Evolutionary conservation across 2,888 invertebrate species (phyloP), one percentile per base, ranked within the genome.

Genomic region (Lasioglossum villosulum): DNA sequence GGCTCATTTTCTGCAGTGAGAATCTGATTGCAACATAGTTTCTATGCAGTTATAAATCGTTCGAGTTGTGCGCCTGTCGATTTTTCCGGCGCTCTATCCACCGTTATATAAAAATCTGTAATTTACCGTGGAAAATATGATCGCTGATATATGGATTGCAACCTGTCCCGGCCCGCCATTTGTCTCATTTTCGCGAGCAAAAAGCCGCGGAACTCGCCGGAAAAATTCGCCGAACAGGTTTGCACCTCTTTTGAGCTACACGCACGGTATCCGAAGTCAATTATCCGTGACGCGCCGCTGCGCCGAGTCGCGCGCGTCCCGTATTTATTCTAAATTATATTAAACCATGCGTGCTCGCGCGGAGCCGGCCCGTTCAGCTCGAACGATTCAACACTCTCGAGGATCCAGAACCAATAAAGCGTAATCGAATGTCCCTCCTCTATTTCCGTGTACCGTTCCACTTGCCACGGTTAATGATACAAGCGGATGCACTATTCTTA

Each of bases 381-480:
- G 30, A 70, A 39, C 14, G 39, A 72, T 72, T 37, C 83, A 30
- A 77, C 76, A 77, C 83, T 77, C 73, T 6, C 42, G 16, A 1
- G 56, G 37, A 83, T 72, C 52, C 16, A 27, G 3, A 10, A 37
- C 83, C 23, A 72, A 83, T 83, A 77, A 71, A 71, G 27, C 37
- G 37, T 56, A 73, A 76, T 59, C 66, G 52, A 30, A 56, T 63
- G 42, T n/a, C 48, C 52, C 34, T 52, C 52, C 14, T 27, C 30
- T 42, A 34, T 84, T 63, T 78, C 74, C 23, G 52, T 42, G 34
- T 59, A 23, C 39, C 66, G 39, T 83, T 78, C n/a, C 59, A 83
- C 48, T 78, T 37, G 59, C 39, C 39, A 5, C 68, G 30, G 30
- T 45, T 73, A 76, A 82, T 66, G 70, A 71, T 75, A 75, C 79